Evolutionary conservation across 64 coral and sea anemone genomes (phyloP).

Genomic region (Porites australiensis): DNA sequence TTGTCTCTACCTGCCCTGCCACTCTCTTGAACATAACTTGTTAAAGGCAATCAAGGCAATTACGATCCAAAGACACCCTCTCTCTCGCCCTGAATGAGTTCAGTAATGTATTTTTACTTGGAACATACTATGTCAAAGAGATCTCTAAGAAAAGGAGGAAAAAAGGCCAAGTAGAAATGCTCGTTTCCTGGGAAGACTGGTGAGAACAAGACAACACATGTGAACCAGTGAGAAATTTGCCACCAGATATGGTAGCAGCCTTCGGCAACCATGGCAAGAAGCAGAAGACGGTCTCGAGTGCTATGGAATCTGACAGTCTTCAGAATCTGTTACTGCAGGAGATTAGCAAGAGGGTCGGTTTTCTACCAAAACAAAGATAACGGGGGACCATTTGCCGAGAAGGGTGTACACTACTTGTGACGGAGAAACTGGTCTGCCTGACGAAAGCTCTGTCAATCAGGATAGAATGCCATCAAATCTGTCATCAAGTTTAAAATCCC

Average conservation of each 20-base stretch:
- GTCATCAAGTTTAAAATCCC: too few species aligned
- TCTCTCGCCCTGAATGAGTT: too few species aligned
- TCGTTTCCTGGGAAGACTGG: constrained; percentile 14
- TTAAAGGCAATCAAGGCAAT: too few species aligned
- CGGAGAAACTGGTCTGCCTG: too few species aligned
- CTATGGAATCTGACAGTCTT: not conserved
- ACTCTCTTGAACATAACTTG: not conserved
- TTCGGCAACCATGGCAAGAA: not conserved
- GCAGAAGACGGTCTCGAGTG: not conserved
- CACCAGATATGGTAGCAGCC: constrained; percentile 19
- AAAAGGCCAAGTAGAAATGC: not conserved
- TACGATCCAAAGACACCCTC: too few species aligned
- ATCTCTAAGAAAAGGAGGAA: not conserved
- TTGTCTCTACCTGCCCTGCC: not conserved
- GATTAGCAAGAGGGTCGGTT: constrained; percentile 2
- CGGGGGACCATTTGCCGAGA: not conserved
- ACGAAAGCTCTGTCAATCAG: too few species aligned
- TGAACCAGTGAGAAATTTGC: constrained; percentile 17
- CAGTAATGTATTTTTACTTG: not conserved
- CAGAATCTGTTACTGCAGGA: not conserved
- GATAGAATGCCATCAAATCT: too few species aligned
- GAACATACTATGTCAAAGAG: not conserved
- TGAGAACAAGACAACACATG: not conserved
- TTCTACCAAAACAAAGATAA: not conserved
- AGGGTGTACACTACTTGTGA: too few species aligned